Conservation (phyloP, 2,888 invertebrate species). For the Podabrus alpinus region DNA sequence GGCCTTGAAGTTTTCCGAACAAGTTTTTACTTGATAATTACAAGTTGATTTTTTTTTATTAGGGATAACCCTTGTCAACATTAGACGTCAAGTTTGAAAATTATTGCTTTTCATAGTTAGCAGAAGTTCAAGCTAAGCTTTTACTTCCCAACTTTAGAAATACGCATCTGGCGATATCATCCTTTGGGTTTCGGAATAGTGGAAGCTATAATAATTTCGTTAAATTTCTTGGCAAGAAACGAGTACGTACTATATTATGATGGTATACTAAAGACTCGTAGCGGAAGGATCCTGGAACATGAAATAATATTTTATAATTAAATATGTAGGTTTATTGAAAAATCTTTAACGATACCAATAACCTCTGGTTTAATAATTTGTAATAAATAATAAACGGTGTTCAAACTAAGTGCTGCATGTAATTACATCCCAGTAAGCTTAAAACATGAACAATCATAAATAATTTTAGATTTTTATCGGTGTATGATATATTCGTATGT, state of each 20-base stretch:
- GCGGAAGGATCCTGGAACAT: too few relatives aligned
- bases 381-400: not conserved
- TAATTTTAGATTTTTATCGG: slow-evolving; percentile 27
- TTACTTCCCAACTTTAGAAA: not conserved
- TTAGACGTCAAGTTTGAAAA: not conserved
- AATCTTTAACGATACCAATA: not conserved
- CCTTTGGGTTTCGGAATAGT: not conserved
- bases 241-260: too few relatives aligned
- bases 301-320: not conserved
- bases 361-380: not conserved
- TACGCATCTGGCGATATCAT: not conserved
- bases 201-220: not conserved
- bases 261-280: too few relatives aligned
- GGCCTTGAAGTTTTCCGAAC: not conserved
- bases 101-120: not conserved
- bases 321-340: not conserved
- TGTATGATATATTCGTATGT: slow-evolving; percentile 25
- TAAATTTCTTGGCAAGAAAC: not conserved
- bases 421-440: slow-evolving; percentile 25
- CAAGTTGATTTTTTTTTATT: not conserved
- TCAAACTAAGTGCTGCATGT: slow-evolving; percentile 8
- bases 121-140: not conserved
- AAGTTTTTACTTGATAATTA: not conserved
- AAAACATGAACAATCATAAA: slow-evolving; percentile 30
- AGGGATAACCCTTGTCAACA: not conserved